Base-by-base conservation (phyloP, 2,888 invertebrate species). In the Agrochola circellaris region DNA sequence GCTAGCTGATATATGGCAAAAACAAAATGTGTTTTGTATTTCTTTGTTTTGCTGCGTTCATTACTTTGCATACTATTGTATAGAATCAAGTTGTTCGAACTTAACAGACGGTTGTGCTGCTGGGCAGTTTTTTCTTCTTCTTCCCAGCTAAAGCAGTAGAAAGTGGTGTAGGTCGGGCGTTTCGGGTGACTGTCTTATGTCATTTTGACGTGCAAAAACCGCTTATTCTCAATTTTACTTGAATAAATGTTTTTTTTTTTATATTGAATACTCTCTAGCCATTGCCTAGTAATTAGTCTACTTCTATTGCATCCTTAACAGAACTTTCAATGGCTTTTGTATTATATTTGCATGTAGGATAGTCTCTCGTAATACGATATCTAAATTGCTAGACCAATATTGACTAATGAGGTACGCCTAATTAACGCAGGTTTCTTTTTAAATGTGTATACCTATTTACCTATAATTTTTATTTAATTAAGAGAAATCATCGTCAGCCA, bases 371-470 rank as follows among this genome's bases (percentile, higher is more conserved):
- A 45, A 54, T 48, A n/a, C 26, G 75, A 61, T 75, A 66, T 82
- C 51, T 42, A 62, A 58, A 68, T 76, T 76, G 34, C 68, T 68
- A 68, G 0, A 26, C 9, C 42, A 79, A 79, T 82, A 79, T 79
- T 79, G 68, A 64, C 82, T 79, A 68, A 79, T 76, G 83, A 82
- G 68, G 6, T 64, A 45, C n/a, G 82, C 48, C 42, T 82, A 64
- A 68, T 82, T 76, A 79, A 64, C 68, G 58, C 58, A 51, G 58
- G 30, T 76, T 79, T 64, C 75, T 76, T 81, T 67, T 42, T n/a
- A 42, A 64, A 65, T 65, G 17, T 58, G 42, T 51, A 34, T 34
- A 56, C 17, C 23, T 73, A 73, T 80, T 77, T 42, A 64, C 38
- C 23, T 54, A 73, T 42, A 60, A 2, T 2, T 82, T 56, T 51